phyloP scores from a whole-genome alignment of 2,113 vertebrate species.

The Hucho hucho region DNA sequence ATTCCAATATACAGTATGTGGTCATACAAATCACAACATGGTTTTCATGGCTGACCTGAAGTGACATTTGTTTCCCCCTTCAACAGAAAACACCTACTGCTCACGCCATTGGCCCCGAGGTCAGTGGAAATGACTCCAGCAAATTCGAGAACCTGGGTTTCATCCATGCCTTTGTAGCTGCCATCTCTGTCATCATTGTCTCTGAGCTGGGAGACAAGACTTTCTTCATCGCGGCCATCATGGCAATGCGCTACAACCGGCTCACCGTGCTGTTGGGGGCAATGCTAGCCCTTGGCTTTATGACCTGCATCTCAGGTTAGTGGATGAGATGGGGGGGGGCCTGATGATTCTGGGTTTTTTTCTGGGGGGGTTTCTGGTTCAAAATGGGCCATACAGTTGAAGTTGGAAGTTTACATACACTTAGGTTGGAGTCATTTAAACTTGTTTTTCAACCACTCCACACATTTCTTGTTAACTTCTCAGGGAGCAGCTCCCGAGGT shows the following conservation, averaged over 20 bases:
- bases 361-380: too few relatives aligned
- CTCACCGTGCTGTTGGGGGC: conserved; percentile 90
- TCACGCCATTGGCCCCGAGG: conserved; percentile 64
- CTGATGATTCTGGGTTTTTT: too few relatives aligned
- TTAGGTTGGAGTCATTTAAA: too few relatives aligned
- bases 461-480: too few relatives aligned
- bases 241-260: conserved; percentile 99
- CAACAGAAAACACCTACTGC: conserved; percentile 80
- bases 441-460: too few relatives aligned
- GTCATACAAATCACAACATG: too few relatives aligned
- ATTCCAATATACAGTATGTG: too few relatives aligned
- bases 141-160: conserved; percentile 87
- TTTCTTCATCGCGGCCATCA: conserved; percentile 98
- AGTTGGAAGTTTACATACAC: too few relatives aligned
- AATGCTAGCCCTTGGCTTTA: conserved; percentile 91
- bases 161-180: conserved; percentile 94
- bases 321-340: too few relatives aligned
- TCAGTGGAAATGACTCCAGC: conserved; percentile 71
- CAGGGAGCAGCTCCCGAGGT: too few relatives aligned
- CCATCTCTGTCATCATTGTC: conserved; percentile 96
- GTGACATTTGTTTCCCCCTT: background rate
- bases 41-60: background rate
- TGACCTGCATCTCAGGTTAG: conserved; percentile 96
- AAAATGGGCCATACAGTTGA: too few relatives aligned
- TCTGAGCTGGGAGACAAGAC: conserved; percentile 98